Conservation (phyloP, 2,113 vertebrate genomes). For the Perca fluviatilis region DNA sequence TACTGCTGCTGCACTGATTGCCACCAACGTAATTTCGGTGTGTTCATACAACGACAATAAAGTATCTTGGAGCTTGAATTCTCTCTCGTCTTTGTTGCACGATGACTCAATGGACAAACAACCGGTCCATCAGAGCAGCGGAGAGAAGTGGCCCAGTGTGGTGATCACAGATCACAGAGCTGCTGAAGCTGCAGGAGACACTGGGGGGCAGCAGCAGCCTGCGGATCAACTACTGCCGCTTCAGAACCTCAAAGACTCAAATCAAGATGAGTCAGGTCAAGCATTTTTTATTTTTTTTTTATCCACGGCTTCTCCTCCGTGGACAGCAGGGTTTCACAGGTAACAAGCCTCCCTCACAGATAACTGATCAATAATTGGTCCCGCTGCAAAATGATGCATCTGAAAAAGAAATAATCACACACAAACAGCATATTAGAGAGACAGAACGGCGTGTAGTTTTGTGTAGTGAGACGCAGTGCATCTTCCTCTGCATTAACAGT, state of each 20-base stretch:
- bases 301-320: background rate
- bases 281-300: too few relatives aligned
- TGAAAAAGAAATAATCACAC: background rate
- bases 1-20: too few relatives aligned
- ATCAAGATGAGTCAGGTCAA: background rate
- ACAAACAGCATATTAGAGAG: background rate
- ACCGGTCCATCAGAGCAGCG: background rate
- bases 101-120: too few relatives aligned
- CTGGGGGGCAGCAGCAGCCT: slow-evolving; percentile 71
- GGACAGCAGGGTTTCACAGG: background rate
- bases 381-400: background rate
- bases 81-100: too few relatives aligned
- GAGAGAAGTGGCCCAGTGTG: background rate
- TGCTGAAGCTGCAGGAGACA: slow-evolving; percentile 44
- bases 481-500: background rate
- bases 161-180: background rate
- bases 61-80: too few relatives aligned
- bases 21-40: too few relatives aligned
- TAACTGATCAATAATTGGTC: slow-evolving; percentile 29
- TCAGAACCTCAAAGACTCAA: background rate
- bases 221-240: slow-evolving; percentile 30
- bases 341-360: background rate
- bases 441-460: background rate
- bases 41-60: too few relatives aligned
- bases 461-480: background rate